A percentile compares a stretch with the other conserved stretches of the same genome.
Evolutionary conservation across 2,888 invertebrate species (phyloP).

Genomic region (Gibbula magus): DNA sequence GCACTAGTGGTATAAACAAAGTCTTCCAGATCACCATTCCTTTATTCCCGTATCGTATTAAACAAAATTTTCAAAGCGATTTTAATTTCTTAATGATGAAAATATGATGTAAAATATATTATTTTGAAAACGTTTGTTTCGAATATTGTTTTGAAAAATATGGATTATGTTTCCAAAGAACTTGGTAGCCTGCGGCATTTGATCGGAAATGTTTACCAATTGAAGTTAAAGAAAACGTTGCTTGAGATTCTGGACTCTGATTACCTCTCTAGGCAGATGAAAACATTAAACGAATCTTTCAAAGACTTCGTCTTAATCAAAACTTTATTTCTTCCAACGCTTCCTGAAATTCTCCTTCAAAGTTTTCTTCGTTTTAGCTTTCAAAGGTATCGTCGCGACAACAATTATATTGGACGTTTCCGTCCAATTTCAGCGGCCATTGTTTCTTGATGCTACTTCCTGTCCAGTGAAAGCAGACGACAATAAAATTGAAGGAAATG

Average conservation of each 20-base stretch:
- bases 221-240: no score
- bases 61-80: no score
- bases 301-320: background rate
- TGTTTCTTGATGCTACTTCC: slow-evolving; percentile 12
- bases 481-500: slow-evolving; percentile 20
- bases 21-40: no score
- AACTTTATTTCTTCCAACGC: background rate
- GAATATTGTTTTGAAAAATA: no score
- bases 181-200: no score
- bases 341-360: background rate
- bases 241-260: background rate
- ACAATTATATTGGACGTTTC: background rate
- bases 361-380: background rate
- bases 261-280: background rate
- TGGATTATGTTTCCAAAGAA: no score
- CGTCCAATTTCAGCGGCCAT: slow-evolving; percentile 6
- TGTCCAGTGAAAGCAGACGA: background rate
- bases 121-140: no score
- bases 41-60: no score
- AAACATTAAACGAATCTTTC: background rate
- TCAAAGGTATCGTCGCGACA: slow-evolving; percentile 6
- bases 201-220: no score
- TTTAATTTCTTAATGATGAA: no score
- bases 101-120: no score
- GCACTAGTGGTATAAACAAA: no score